Evolutionary conservation across 1,140 invertebrate species (phyloP).

Genomic region (Lepidurus couesii): DNA sequence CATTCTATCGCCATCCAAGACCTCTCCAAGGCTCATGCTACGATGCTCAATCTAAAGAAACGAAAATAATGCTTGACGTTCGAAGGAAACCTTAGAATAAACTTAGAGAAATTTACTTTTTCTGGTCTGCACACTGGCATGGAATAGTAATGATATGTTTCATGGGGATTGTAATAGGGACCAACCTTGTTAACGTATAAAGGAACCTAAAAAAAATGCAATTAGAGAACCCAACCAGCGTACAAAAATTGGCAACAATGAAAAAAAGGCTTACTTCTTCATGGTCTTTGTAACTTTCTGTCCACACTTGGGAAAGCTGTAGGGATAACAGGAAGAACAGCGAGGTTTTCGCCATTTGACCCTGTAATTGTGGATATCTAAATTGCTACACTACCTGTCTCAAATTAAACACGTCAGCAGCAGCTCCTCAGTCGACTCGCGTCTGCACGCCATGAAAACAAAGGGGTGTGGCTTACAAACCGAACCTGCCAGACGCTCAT

Average conservation of each 20-base stretch:
- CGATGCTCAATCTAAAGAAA: constrained; percentile 50
- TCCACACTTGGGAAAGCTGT: not conserved
- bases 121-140: constrained; percentile 51
- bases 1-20: constrained; percentile 54
- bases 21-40: constrained; percentile 51
- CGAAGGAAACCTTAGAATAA: not conserved
- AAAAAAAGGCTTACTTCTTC: constrained; percentile 23
- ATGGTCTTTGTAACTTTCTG: constrained; percentile 27
- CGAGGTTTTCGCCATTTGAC: constrained; percentile 18
- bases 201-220: constrained; percentile 42
- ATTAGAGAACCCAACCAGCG: not conserved
- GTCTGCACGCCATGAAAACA: constrained; percentile 21
- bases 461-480: not conserved
- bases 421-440: not conserved
- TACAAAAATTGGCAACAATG: not conserved
- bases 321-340: not conserved
- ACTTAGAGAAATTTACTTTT: constrained; percentile 44
- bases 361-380: not conserved
- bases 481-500: not conserved
- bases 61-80: constrained; percentile 21
- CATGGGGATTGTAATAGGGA: constrained; percentile 55
- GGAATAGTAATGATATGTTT: constrained; percentile 54
- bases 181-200: constrained; percentile 55
- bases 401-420: constrained; percentile 1
- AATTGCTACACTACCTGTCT: not conserved